These are phyloP conservation scores for Eupeodes corollae DNA, from an alignment of 1,140 invertebrate species.

Conservation along the genomic window DNA sequence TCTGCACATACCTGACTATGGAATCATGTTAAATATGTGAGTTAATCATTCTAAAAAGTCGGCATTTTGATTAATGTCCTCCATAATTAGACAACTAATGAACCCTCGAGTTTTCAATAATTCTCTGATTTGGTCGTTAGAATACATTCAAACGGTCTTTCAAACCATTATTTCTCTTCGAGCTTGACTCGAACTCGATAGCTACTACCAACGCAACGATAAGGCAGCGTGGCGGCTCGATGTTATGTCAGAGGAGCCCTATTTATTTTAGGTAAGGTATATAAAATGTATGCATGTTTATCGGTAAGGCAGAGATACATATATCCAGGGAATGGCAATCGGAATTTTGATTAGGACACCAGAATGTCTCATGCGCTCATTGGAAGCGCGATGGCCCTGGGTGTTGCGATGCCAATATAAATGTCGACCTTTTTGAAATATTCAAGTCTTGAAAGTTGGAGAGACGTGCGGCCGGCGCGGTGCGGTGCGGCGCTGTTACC, in stretches of 20 bases:
- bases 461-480: too few species aligned
- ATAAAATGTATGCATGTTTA: too few species aligned
- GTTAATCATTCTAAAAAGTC: not conserved
- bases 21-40: not conserved
- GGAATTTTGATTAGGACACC: slow-evolving; percentile 32
- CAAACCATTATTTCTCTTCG: not conserved
- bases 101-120: not conserved
- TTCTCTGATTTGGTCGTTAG: too few species aligned
- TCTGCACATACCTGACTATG: not conserved
- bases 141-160: too few species aligned
- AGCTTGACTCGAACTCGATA: not conserved
- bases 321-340: not conserved
- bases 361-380: slow-evolving; percentile 6
- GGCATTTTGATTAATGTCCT: slow-evolving; percentile 7
- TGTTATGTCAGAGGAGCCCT: too few species aligned
- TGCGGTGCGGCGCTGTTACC: too few species aligned
- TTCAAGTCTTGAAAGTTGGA: too few species aligned
- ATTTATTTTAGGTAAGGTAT: too few species aligned
- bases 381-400: slow-evolving; percentile 19
- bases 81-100: slow-evolving; percentile 6
- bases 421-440: too few species aligned
- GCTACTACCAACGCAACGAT: not conserved
- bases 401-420: too few species aligned
- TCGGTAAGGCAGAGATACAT: too few species aligned
- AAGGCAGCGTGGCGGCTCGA: too few species aligned